Conservation (phyloP, 2,797 vertebrate species). For the Myotis pilosus region DNA sequence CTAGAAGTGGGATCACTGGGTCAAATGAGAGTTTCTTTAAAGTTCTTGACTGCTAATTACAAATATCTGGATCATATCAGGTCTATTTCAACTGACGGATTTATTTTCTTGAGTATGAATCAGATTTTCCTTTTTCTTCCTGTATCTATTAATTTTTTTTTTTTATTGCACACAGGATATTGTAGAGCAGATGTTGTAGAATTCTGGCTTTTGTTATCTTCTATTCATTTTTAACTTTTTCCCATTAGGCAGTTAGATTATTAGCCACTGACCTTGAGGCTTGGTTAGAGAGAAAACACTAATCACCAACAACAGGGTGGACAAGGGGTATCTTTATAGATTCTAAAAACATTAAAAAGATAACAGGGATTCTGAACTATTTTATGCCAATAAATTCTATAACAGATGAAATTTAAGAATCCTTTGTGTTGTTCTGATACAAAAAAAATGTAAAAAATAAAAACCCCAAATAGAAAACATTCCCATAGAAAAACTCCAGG, state of each 20-base stretch:
- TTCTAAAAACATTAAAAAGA: background rate
- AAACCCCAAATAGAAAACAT: background rate
- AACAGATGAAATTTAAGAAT: background rate
- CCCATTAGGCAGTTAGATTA: background rate
- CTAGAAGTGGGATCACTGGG: too few relatives aligned
- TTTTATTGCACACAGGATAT: background rate
- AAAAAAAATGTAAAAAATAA: background rate
- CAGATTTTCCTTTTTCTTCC: background rate
- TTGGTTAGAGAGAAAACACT: conserved; percentile 15
- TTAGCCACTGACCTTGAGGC: background rate
- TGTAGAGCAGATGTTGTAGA: background rate
- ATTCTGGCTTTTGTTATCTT: background rate
- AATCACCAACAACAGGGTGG: background rate
- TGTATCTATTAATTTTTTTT: background rate
- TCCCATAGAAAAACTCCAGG: background rate
- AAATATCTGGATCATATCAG: conserved; percentile 2
- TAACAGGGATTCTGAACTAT: background rate
- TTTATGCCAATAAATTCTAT: background rate
- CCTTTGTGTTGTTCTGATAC: background rate
- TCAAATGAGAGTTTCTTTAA: background rate
- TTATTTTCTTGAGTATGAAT: background rate
- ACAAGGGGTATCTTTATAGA: background rate
- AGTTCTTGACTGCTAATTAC: conserved; percentile 40
- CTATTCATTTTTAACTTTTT: background rate
- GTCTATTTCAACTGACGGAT: background rate